Base-by-base conservation (phyloP, 1,140 invertebrate species). In the Zaprionus inermis region DNA sequence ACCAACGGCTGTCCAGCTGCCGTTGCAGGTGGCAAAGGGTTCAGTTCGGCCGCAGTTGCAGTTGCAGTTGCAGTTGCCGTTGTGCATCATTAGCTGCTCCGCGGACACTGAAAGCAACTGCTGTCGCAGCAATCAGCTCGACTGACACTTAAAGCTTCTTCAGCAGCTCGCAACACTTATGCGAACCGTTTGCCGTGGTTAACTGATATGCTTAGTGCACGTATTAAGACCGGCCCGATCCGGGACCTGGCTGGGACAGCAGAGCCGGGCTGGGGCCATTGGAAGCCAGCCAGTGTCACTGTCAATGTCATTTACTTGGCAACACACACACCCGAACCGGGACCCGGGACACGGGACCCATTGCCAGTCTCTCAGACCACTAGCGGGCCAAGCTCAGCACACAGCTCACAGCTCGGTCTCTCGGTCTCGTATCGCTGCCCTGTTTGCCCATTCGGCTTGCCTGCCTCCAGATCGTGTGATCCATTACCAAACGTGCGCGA, bases 401-500 rank as follows among this genome's bases (percentile, higher is more conserved):
- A n/a, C 79, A 64, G 24, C 60, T 38, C 34, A 59, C 66, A 63
- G 46, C 54, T 76, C 44, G 14, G 46, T 28, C 28, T 28, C n/a
- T 5, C 30, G 30, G 30, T 54, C 75, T 79, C 56, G 67, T 89
- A 81, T 74, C 84, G 83, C 59, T 30, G 38, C 38, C 46, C 56
- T 41, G 20, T 44, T 59, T 44, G 38, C 36, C 12, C 41, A 18
- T 32, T 49, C 44, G 44, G 38, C 6, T 14, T 41, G 38, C 34
- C 49, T 73, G 63, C 4, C 68, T 61, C 64, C 69, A 84, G 84
- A 89, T 89, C 84, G 84, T 89, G 84, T 89, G 84, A 89, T 89
- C 84, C 84, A 89, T 89, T 89, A 89, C 84, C 80, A 90, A 89
- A 90, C 85, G 85, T 89, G 84, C 85, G 80, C 84, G 84, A 88